Base-by-base conservation (phyloP, 2,113 vertebrate genomes). In the Chunga burmeisteri region DNA sequence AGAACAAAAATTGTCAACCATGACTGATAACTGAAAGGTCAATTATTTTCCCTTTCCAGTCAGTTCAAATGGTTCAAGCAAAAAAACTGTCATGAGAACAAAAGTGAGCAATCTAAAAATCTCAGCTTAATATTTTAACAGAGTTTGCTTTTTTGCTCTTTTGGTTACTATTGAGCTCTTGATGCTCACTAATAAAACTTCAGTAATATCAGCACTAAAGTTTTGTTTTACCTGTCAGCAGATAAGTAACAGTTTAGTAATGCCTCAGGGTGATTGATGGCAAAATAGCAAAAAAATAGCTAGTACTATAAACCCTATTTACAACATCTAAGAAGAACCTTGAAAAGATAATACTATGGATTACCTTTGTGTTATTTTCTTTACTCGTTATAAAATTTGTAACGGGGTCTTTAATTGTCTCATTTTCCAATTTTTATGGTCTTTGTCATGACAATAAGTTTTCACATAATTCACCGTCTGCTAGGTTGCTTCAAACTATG, bases 361-460 rank as follows among this genome's bases (percentile, higher is more conserved):
- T 97, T 97, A 96, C 80, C 80, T 96, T 96, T 94, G 88, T 97
- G 90, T 96, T 96, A 92, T 97, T 97, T 95, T 97, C 96, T 96
- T 93, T 95, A 81, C 88, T 94, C 23, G 62, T 97, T 85, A 91
- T 80, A 94, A 93, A 97, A 97, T 95, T 91, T 97, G 85, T 95
- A 95, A 96, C 10, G 5, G 86, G 81, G 86, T 94, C 94, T 96
- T 96, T 97, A 94, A 96, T 97, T 97, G 86, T 95, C 92, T 84
- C 32, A 94, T 95, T 96, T 96, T 93, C 88, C 75, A 36, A 90
- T 96, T 97, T 94, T 92, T 96, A 96, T 85, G 86, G 91, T 93
- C 92, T 97, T 97, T 96, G 85, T 91, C 93, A 95, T 96, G 65
- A 95, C 95, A 96, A 55, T 96, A 96, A 79, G 87, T 72, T 97